Evolutionary conservation across 2,797 vertebrate genomes (phyloP).

Genomic region (Melanogrammus aeglefinus): DNA sequence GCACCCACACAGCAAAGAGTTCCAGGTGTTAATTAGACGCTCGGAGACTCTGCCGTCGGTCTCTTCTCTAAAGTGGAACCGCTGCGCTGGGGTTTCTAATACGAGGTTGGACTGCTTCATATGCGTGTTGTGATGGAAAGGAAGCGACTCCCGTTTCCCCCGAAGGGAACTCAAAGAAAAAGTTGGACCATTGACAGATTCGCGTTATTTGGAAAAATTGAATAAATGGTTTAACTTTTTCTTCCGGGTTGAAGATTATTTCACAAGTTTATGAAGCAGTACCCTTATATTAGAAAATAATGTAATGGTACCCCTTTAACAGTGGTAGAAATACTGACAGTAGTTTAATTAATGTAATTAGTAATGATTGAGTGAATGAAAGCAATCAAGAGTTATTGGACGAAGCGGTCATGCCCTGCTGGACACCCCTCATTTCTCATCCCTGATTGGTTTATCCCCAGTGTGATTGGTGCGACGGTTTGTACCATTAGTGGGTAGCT

Average conservation of each 20-base stretch:
- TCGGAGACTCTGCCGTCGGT: neutral
- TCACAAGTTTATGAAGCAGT: neutral
- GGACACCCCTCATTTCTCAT: constrained; percentile 18
- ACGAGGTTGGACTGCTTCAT: neutral
- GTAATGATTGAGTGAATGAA: neutral
- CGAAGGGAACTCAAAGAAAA: neutral
- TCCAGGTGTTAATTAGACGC: neutral
- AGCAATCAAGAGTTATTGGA: neutral
- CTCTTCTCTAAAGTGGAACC: neutral
- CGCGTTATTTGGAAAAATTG: too few relatives aligned
- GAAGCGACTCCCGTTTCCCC: too few relatives aligned
- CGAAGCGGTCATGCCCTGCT: constrained; percentile 6
- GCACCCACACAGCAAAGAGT: neutral
- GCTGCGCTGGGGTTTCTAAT: neutral
- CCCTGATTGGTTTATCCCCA: constrained; percentile 4
- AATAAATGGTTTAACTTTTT: too few relatives aligned
- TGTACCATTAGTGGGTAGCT: constrained; percentile 68
- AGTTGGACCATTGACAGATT: too few relatives aligned
- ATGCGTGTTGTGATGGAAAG: too few relatives aligned
- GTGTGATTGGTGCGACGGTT: constrained; percentile 46
- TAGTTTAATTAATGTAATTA: neutral
- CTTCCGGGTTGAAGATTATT: too few relatives aligned
- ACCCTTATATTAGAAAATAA: neutral
- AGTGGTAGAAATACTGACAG: neutral
- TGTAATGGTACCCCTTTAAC: neutral